Base-by-base conservation (phyloP, 2,797 vertebrate species). In the Chiloscyllium punctatum region DNA sequence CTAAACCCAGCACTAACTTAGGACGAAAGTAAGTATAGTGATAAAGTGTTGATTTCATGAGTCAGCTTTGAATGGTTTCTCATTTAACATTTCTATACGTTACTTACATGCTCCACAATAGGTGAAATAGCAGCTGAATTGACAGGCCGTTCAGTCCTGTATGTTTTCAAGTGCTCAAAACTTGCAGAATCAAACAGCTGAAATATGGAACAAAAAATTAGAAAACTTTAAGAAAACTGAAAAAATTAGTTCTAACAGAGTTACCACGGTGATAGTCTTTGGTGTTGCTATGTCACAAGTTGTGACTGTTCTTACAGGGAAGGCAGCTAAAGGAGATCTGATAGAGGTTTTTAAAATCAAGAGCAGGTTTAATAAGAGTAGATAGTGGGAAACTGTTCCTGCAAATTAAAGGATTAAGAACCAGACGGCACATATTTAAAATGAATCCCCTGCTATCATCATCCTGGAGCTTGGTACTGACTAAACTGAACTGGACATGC, bases 101-200 rank as follows among this genome's bases (percentile, higher is more conserved):
- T 53, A 84, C 98, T 98, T 98, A 99, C 99, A 0, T 99, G 99
- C 82, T 99, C 99, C 97, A 99, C 99, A 11, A 98, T 99, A 71
- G 99, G 99, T 33, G 99, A 99, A 27, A 99, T 98, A 0, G 99
- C 99, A 0, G 99, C 98, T 0, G 99, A 99, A 96, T 99, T 99
- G 95, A 99, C 99, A 0, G 99, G 99, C 95, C 99, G 98, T 96
- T 99, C 99, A 0, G 99, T 99, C 96, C 98, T 98, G 97, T 99
- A 99, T 0, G 98, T 98, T 97, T 99, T 99, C 96, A 99, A 98
- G 96, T 99, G 99, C 4, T 99, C 98, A 0, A 99, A 97, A 16
- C 98, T 97, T 0, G 98, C 96, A 8, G 97, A 98, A 95, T 99
- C 99, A 96, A 99, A 99, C 9, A 99, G 97, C 99, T 99, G 71